Base-by-base conservation (phyloP, 2,888 invertebrate genomes). In the Lumbricus terrestris region DNA sequence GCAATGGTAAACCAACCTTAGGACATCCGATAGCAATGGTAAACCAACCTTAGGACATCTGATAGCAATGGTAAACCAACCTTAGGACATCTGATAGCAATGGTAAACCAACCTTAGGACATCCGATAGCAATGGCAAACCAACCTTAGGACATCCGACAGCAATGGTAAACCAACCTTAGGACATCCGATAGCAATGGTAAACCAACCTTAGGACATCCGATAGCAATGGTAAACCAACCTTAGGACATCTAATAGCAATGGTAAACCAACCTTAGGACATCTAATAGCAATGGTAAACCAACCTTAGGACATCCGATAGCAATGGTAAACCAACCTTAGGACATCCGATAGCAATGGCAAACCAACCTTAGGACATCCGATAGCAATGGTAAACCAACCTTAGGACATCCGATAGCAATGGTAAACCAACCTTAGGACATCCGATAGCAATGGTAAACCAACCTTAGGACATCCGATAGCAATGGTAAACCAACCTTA, bases 1-100 rank as follows among this genome's bases (percentile, higher is more conserved):
- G 94, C 92, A 89, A 95, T 93, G 90, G 94, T 94, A n/a, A 94
- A 93, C 35, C n/a, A n/a, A n/a, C n/a, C n/a, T n/a, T n/a, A n/a
- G n/a, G n/a, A n/a, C n/a, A 94, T 33, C 94, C 93, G 23, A 95
- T 93, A 29, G 94, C 92, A 89, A 95, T 93, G 90, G 94, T 94
- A n/a, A 94, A 93, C 35, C n/a, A n/a, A n/a, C n/a, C n/a, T n/a
- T n/a, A n/a, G n/a, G n/a, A n/a, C n/a, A 94, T 33, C 94, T 93
- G 23, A 95, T 93, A 29, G 94, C 92, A 89, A 95, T 93, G 90
- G 94, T 94, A n/a, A 94, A 93, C 35, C n/a, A n/a, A n/a, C n/a
- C n/a, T n/a, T n/a, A n/a, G n/a, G n/a, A n/a, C n/a, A 94, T 33
- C 94, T 93, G 23, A 95, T 93, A 29, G 94, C 92, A 89, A 95